phyloP scores from a whole-genome alignment of 2,888 invertebrate genomes.

The Ceriagrion tenellum region DNA sequence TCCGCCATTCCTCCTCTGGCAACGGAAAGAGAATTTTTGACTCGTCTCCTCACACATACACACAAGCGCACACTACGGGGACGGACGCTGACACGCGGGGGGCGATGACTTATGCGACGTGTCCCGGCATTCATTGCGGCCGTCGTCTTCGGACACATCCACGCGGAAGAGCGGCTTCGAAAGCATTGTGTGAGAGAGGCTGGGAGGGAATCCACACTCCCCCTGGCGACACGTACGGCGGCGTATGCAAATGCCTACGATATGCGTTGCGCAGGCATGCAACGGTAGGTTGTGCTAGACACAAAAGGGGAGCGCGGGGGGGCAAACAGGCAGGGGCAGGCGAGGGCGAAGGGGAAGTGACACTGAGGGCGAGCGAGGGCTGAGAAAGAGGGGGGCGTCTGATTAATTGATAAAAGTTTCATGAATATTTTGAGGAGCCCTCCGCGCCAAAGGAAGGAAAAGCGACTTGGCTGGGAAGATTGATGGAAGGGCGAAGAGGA shows the following conservation, averaged over 20 bases:
- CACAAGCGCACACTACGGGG: no score
- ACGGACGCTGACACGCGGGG: background rate
- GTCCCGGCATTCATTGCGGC: background rate
- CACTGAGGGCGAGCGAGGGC: background rate
- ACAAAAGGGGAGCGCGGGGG: no score
- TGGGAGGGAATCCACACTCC: background rate
- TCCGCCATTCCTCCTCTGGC: no score
- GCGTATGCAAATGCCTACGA: conserved; percentile 32
- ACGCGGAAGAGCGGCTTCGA: background rate
- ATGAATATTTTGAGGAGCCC: conserved; percentile 60
- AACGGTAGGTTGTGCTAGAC: background rate
- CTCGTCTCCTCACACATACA: background rate
- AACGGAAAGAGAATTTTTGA: background rate
- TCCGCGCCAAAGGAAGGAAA: conserved; percentile 11
- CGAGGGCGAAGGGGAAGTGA: background rate
- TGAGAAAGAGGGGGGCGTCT: background rate
- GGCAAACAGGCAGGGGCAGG: no score
- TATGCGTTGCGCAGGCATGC: conserved; percentile 40
- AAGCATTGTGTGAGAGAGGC: background rate
- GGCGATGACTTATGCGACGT: conserved; percentile 54
- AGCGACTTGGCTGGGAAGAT: conserved; percentile 42
- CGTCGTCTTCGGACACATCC: conserved; percentile 2
- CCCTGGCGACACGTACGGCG: background rate
- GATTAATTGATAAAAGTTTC: conserved; percentile 68
- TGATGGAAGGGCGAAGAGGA: background rate